These are phyloP conservation scores for Ypsolopha sequella DNA, from an alignment of 2,888 invertebrate species.

Conservation along the genomic window DNA sequence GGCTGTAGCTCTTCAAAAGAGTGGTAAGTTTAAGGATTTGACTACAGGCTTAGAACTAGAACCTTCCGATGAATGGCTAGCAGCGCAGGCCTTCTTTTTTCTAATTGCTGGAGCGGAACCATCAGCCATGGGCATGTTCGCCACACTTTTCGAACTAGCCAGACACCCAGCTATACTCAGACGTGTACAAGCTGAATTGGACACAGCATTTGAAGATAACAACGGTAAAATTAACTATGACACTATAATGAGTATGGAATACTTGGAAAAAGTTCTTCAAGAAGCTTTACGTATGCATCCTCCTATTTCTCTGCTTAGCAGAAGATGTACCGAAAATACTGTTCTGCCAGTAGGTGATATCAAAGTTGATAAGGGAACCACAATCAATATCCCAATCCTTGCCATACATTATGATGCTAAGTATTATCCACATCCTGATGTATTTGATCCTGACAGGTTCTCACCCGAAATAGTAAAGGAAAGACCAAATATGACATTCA, in stretches of 20 bases:
- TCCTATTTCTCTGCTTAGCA: slow-evolving; percentile 27
- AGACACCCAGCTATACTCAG: slow-evolving; percentile 30
- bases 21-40: slow-evolving; percentile 27
- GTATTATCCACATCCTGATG: slow-evolving; percentile 47
- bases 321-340: slow-evolving; percentile 28
- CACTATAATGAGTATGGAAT: slow-evolving; percentile 26
- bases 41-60: slow-evolving; percentile 29
- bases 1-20: slow-evolving; percentile 34
- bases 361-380: slow-evolving; percentile 31
- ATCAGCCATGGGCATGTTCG: slow-evolving; percentile 33
- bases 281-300: slow-evolving; percentile 36
- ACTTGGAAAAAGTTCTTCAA: slow-evolving; percentile 32
- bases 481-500: slow-evolving; percentile 27
- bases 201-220: slow-evolving; percentile 21
- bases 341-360: slow-evolving; percentile 39
- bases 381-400: slow-evolving; percentile 30
- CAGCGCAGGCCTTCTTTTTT: slow-evolving; percentile 46
- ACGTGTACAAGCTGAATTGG: slow-evolving; percentile 39
- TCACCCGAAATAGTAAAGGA: slow-evolving; percentile 21
- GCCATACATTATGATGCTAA: slow-evolving; percentile 48
- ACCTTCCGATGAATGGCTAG: slow-evolving; percentile 37
- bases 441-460: slow-evolving; percentile 51
- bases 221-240: slow-evolving; percentile 29
- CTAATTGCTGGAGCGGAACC: slow-evolving; percentile 49
- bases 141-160: slow-evolving; percentile 34